Percentiles rank a stretch among this genome's conserved stretches.
Evolutionary conservation across 2,113 vertebrate species (phyloP).

Genomic region (Panthera leo): DNA sequence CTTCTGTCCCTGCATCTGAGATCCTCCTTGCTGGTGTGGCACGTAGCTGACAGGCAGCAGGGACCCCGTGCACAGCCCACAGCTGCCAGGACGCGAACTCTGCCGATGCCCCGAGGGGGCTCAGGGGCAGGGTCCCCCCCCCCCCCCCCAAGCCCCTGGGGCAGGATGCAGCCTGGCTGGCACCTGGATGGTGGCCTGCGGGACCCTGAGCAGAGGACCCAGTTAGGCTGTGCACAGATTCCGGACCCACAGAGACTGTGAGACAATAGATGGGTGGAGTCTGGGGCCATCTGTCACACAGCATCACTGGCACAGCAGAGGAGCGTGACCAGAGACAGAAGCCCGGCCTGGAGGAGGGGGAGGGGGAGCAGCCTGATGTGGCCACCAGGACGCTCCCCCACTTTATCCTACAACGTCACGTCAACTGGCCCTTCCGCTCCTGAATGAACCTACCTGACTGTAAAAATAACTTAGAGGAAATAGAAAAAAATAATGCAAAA

Average conservation of each 20-base stretch:
- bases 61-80: not conserved
- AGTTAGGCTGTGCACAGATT: not conserved
- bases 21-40: not conserved
- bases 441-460: not conserved
- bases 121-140: not conserved
- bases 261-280: not conserved
- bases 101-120: not conserved
- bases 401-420: rapidly evolving
- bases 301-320: not conserved
- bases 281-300: not conserved
- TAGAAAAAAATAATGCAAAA: not conserved
- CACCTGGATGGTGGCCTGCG: not conserved
- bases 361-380: too few relatives aligned
- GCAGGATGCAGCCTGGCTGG: not conserved
- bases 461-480: not conserved
- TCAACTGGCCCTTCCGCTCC: not conserved
- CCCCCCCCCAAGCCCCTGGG: not conserved
- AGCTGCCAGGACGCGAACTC: not conserved
- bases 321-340: not conserved
- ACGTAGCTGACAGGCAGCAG: not conserved
- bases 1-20: not conserved
- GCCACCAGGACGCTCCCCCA: not conserved
- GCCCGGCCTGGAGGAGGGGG: not conserved
- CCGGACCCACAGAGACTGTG: not conserved
- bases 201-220: not conserved